These are phyloP conservation scores for Aleadryas rufinucha DNA, from an alignment of 2,113 vertebrate species.

Conservation along the genomic window DNA sequence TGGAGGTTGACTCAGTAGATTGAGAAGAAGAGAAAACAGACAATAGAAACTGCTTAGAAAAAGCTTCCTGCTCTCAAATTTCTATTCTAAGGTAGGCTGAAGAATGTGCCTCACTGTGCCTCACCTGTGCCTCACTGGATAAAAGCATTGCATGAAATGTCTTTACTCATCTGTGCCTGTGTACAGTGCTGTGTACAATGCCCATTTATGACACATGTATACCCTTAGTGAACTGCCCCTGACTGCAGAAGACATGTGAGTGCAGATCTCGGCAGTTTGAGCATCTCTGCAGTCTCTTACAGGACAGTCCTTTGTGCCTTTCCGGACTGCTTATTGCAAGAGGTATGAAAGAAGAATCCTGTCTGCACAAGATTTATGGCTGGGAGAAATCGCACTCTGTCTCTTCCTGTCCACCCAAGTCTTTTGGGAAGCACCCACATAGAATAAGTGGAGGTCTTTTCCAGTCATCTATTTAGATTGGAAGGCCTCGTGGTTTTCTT, in stretches of 20 bases:
- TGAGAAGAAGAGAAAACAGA: background rate
- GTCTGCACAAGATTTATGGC: background rate
- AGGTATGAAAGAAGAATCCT: background rate
- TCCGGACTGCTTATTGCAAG: background rate
- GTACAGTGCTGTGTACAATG: no score
- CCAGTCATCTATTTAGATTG: conserved; percentile 22
- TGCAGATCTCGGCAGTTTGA: background rate
- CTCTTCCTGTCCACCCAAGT: background rate
- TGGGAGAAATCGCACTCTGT: background rate
- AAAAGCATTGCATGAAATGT: background rate
- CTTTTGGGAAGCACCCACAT: background rate
- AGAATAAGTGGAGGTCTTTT: background rate
- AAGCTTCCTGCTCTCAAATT: background rate
- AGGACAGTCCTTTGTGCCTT: background rate
- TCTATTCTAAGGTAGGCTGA: background rate
- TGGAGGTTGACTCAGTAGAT: background rate
- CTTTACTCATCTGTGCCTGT: background rate
- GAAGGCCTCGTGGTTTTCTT: conserved; percentile 15
- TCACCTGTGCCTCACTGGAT: background rate
- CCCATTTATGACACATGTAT: no score
- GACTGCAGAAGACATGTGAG: background rate
- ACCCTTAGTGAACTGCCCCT: background rate
- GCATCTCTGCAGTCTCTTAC: background rate
- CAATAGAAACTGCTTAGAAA: background rate
- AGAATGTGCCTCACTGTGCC: background rate